A percentile compares a stretch with the other conserved stretches of the same genome.
Conservation (phyloP, 2,888 invertebrate species). For the Sialis lutaria region DNA sequence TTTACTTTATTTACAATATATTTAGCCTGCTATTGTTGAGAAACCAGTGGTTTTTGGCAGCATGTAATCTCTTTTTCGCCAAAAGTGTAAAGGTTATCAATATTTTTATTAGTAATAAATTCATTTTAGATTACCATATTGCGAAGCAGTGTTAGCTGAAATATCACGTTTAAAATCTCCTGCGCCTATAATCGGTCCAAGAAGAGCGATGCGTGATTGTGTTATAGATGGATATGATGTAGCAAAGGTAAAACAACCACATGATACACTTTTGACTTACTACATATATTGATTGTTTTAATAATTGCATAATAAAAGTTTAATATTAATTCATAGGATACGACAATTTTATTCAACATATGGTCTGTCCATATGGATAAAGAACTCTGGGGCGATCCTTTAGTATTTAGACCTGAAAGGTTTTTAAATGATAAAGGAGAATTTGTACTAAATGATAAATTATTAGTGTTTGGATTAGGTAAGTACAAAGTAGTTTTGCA, state of each 20-base stretch:
- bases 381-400: constrained; percentile 39
- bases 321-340: constrained; percentile 15
- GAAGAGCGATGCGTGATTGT: constrained; percentile 25
- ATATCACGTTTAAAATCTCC: constrained; percentile 6
- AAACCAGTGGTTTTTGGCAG: too few relatives aligned
- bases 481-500: constrained; percentile 4
- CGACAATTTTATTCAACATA: constrained; percentile 19
- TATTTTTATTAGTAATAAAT: too few relatives aligned
- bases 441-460: constrained; percentile 16
- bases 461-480: constrained; percentile 26
- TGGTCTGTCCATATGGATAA: constrained; percentile 37
- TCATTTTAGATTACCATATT: constrained; percentile 28
- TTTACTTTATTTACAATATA: too few relatives aligned
- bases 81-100: too few relatives aligned
- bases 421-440: constrained; percentile 29
- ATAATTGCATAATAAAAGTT: neutral
- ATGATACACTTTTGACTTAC: too few relatives aligned
- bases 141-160: constrained; percentile 35
- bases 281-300: too few relatives aligned
- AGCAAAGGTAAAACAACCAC: neutral
- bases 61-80: too few relatives aligned
- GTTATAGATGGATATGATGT: constrained; percentile 31
- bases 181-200: neutral
- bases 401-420: constrained; percentile 43
- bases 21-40: too few relatives aligned